Base-by-base conservation (phyloP, 2,888 invertebrate species). In the Epinotia bilunana region DNA sequence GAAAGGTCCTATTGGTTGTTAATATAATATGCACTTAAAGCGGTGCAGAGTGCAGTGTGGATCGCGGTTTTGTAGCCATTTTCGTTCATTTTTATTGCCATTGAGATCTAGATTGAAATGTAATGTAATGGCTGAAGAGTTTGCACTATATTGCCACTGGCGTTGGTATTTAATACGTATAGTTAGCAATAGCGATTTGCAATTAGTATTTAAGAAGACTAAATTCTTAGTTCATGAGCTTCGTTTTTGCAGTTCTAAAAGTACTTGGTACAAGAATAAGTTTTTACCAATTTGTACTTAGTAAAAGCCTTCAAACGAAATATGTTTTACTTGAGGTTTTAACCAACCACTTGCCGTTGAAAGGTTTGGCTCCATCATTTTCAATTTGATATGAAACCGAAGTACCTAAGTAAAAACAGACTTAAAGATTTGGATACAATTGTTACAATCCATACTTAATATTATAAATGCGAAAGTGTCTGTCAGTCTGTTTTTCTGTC, bases 21-120 rank as follows among this genome's bases (percentile, higher is more conserved):
- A 16, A 20, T 5, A 49, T 63, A 20, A 13, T n/a, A 39, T 9
- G 9, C n/a, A n/a, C n/a, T n/a, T 43, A 46, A 11, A 20, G 13
- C 13, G 43, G 16, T 18, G 12, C 39, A 18, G n/a, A 53, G 9
- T 61, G 43, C 43, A 12, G 12, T 63, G 49, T 49, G 61, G 49
- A 61, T 61, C 18, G 70, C 53, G 49, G 70, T 69, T 71, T 62
- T 62, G 53, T 53, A 33, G 65, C 46, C 39, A 60, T 61, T 61
- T 67, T 57, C 53, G 61, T 70, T 46, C 63, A 58, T 76, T 72
- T 68, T 76, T 61, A 65, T 60, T 72, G 20, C 55, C 46, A 46
- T 43, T 46, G 33, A 28, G 12, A 63, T 72, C 57, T 61, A 39
- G 76, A 76, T 69, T 73, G 76, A 76, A 73, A 73, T 61, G 74